Percentiles rank a stretch among this genome's conserved stretches.
Evolutionary conservation across 2,113 vertebrate species (phyloP).

Genomic region (Ochotona princeps): DNA sequence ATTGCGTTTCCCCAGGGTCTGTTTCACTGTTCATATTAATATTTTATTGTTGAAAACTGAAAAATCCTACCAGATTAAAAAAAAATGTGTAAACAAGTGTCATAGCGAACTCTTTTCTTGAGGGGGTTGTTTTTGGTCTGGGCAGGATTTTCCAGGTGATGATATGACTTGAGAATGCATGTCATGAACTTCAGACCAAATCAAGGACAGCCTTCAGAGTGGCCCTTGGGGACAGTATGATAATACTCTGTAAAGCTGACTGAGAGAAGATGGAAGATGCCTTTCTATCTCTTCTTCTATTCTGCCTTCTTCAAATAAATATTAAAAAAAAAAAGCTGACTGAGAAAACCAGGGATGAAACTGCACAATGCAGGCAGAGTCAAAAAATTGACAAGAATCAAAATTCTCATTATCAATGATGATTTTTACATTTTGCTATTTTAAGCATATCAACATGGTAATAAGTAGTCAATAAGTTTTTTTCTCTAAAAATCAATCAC

Average conservation of each 20-base stretch:
- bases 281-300: too few species aligned
- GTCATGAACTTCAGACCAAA: neutral
- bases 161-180: neutral
- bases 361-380: neutral
- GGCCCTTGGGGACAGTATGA: neutral
- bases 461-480: neutral
- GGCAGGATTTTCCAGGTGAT: neutral
- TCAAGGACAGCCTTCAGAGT: neutral
- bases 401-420: neutral
- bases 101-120: neutral
- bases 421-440: conserved; percentile 25
- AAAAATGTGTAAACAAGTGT: neutral
- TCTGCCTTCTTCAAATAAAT: too few species aligned
- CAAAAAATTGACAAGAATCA: neutral
- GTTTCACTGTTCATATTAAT: neutral
- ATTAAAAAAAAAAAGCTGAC: too few species aligned
- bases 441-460: neutral
- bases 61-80: conserved; percentile 7
- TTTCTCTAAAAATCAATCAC: neutral
- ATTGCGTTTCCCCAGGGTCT: neutral
- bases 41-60: neutral
- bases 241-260: neutral
- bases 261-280: too few species aligned
- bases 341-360: neutral
- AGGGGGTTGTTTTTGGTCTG: neutral